These are phyloP conservation scores for Ostrea denselamellosa DNA, from an alignment of 1,140 invertebrate species.

Conservation along the genomic window DNA sequence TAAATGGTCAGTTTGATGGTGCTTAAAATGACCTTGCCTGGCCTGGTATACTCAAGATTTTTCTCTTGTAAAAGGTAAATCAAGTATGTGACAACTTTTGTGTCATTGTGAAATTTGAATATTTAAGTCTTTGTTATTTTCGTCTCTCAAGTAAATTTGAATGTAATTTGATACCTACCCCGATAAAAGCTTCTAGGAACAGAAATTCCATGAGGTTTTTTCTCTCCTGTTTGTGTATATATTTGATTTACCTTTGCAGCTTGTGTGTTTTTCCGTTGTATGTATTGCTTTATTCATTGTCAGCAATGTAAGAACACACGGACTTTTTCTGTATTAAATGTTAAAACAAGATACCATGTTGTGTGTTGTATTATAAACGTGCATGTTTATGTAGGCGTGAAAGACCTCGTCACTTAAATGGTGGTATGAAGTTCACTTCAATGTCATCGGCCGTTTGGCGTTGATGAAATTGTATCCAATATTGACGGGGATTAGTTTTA, in stretches of 20 bases:
- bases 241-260: conserved; percentile 7
- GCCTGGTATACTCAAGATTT: background rate
- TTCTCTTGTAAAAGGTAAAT: conserved; percentile 7
- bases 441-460: background rate
- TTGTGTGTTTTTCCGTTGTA: conserved; percentile 31
- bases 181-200: background rate
- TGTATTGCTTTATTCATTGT: conserved; percentile 27
- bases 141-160: too few species aligned
- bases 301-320: conserved; percentile 32
- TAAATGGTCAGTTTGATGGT: background rate
- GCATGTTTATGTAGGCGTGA: background rate
- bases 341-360: background rate
- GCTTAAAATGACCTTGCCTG: background rate
- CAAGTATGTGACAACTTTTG: conserved; percentile 8
- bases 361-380: background rate
- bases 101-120: background rate
- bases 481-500: background rate
- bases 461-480: background rate
- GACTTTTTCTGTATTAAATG: conserved; percentile 18
- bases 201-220: background rate
- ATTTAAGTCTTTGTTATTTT: background rate
- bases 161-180: background rate
- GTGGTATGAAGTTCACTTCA: background rate
- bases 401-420: background rate
- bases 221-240: background rate